phyloP scores from a whole-genome alignment of 2,113 vertebrate genomes.

The Gallinago undulata region DNA sequence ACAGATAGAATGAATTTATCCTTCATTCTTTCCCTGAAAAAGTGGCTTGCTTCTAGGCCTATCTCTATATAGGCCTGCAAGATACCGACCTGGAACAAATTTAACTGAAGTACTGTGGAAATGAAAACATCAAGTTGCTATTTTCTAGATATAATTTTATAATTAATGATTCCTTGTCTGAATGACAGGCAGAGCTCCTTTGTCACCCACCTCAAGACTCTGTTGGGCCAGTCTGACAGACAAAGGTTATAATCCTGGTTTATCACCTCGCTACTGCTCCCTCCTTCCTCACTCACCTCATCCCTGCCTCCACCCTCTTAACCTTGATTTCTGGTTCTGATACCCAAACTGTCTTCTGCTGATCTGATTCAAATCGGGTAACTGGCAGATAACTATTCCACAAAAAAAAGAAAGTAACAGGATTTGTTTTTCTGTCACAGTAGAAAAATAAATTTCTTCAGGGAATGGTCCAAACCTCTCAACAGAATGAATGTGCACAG shows the following conservation, averaged over 20 bases:
- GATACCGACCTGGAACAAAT: background rate
- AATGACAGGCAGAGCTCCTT: background rate
- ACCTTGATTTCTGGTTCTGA: background rate
- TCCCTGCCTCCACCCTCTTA: background rate
- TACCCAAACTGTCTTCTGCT: background rate
- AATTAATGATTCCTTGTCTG: background rate
- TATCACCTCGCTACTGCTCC: background rate
- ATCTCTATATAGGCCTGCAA: background rate
- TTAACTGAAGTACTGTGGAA: background rate
- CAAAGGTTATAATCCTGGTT: background rate
- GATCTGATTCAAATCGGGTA: background rate
- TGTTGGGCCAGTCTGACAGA: background rate
- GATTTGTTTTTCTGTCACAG: background rate
- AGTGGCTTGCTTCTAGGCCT: background rate
- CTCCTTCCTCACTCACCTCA: background rate
- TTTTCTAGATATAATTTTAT: background rate
- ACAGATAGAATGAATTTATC: background rate
- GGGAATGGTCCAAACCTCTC: background rate
- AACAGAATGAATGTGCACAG: background rate
- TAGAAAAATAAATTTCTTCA: background rate
- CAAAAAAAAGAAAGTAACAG: background rate
- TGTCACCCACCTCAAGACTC: background rate
- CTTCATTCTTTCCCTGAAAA: background rate
- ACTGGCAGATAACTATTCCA: background rate
- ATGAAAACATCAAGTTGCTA: background rate